These are phyloP conservation scores for Semotilus atromaculatus DNA, from an alignment of 2,797 vertebrate species.

Conservation along the genomic window DNA sequence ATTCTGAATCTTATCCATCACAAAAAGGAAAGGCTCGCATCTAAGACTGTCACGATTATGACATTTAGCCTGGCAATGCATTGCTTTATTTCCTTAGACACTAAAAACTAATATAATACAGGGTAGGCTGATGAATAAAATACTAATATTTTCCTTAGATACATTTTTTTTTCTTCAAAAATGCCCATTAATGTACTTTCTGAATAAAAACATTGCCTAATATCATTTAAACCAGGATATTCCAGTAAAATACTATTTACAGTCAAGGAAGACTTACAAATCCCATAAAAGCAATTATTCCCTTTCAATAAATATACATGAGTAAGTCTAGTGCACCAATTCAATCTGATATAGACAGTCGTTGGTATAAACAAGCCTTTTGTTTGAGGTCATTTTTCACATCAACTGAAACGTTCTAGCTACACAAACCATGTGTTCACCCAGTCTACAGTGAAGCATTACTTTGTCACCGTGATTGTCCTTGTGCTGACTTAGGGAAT, in stretches of 20 bases:
- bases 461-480: neutral
- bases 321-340: neutral
- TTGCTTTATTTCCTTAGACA: neutral
- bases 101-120: neutral
- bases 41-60: neutral
- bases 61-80: neutral
- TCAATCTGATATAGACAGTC: neutral
- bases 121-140: neutral
- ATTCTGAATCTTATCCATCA: neutral
- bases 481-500: slow-evolving; percentile 5
- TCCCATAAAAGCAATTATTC: neutral
- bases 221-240: neutral
- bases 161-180: no score
- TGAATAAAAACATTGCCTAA: neutral
- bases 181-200: neutral
- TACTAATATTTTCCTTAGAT: neutral
- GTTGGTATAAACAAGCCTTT: neutral
- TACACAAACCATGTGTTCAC: neutral
- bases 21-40: neutral
- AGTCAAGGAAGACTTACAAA: neutral
- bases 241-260: neutral
- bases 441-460: slow-evolving; percentile 1
- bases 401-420: neutral
- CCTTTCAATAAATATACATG: neutral
- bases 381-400: slow-evolving; percentile 14